Evolutionary conservation across 2,797 vertebrate species (phyloP), one percentile per base, ranked within the genome.

Genomic region (Nothura maculosa): DNA sequence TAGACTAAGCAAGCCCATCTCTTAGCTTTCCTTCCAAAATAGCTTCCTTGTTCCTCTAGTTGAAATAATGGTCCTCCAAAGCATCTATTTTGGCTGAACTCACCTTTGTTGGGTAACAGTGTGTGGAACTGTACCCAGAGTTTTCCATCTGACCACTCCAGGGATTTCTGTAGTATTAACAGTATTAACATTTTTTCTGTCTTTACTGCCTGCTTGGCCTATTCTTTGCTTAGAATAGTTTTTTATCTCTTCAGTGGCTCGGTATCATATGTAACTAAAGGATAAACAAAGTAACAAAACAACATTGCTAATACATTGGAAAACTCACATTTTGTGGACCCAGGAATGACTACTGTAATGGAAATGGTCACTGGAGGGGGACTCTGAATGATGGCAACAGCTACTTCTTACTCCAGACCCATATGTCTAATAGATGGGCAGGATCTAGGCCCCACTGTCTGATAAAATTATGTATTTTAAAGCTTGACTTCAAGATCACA

Each of bases 311-410:
- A 55, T 4, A 52, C 57, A 42, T 21, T 45, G 62, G 6, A 36
- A 57, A 66, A 79, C 27, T 22, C 50, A 19, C 38, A 8, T 48
- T 47, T 27, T 14, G 17, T 14, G 47, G 22, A 24, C 32, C 25
- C 24, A 9, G 10, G 40, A 68, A 20, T 0, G 0, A 70, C 13
- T 1, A 3, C 34, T 92, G 60, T 2, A 4, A 36, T 0, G 52
- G n/a, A 73, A 60, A 6, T 20, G 21, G 21, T 34, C 22, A 85
- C 82, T 2, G 48, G 25, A 80, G 54, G 36, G 40, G 80, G 76
- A 64, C 22, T 79, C 40, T 0, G 1, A 67, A 58, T 64, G 61
- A 72, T 15, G 61, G 28, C 58, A 75, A 25, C 28, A 12, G 42
- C 74, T 76, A 12, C 32, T 40, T 80, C 69, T 80, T 75, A 72